phyloP scores from a whole-genome alignment of 2,113 vertebrate species.

The Clupea harengus region DNA sequence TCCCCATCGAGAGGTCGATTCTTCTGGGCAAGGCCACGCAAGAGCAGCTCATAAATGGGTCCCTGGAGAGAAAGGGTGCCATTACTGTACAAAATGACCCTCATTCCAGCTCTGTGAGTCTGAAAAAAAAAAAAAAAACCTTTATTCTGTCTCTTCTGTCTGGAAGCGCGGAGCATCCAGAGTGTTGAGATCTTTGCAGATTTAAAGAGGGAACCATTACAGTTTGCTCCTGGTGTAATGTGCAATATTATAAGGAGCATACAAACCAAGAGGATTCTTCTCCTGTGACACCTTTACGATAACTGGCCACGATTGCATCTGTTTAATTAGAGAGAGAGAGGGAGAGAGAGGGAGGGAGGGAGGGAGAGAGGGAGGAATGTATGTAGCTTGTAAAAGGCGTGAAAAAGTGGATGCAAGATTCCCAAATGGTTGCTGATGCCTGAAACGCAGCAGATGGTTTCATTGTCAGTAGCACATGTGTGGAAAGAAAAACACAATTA shows the following conservation, averaged over 20 bases:
- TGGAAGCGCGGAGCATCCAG: background rate
- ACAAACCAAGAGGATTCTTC: background rate
- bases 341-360: background rate
- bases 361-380: background rate
- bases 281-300: background rate
- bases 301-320: background rate
- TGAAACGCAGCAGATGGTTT: conserved; percentile 59
- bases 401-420: background rate
- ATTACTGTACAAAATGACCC: conserved; percentile 49
- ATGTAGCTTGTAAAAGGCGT: background rate
- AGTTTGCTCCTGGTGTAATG: background rate
- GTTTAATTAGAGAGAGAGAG: background rate
- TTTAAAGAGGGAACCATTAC: background rate
- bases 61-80: conserved; percentile 40
- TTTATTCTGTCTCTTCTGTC: background rate
- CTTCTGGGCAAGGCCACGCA: conserved; percentile 35
- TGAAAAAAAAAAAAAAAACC: background rate
- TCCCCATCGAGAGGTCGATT: conserved; percentile 46
- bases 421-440: background rate
- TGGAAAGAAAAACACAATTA: conserved; percentile 64
- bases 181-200: background rate
- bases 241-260: background rate
- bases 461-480: conserved; percentile 61
- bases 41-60: conserved; percentile 44
- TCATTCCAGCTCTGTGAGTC: conserved; percentile 30